phyloP scores from a whole-genome alignment of 2,113 vertebrate genomes.

The Xiphias gladius region DNA sequence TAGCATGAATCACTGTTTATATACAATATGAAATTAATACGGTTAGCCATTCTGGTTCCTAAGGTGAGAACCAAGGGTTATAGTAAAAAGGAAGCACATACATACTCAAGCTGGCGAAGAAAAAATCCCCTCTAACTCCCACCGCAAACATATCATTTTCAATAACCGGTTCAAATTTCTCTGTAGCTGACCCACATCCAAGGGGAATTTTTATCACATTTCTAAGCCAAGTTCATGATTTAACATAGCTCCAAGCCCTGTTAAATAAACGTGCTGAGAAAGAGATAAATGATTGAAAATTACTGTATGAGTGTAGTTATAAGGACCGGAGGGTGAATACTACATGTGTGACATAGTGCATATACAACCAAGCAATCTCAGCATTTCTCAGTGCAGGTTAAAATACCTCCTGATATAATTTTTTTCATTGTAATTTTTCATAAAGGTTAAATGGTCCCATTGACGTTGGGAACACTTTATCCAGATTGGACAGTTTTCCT shows the following conservation, averaged over 20 bases:
- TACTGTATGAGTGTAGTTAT: slow-evolving; percentile 5
- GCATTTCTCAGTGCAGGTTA: background rate
- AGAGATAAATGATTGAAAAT: slow-evolving; percentile 50
- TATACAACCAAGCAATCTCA: slow-evolving; percentile 18
- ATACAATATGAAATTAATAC: slow-evolving; percentile 20
- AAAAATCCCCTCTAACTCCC: slow-evolving; percentile 13
- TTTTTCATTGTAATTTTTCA: too few species aligned
- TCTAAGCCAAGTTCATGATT: slow-evolving; percentile 47
- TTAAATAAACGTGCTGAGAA: slow-evolving; percentile 32
- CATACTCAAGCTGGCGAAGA: background rate
- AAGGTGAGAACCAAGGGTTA: slow-evolving; percentile 14
- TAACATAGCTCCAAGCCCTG: slow-evolving; percentile 14
- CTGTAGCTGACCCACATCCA: slow-evolving; percentile 37
- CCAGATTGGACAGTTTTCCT: background rate
- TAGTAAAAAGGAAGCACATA: slow-evolving; percentile 3
- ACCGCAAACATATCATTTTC: slow-evolving; percentile 26
- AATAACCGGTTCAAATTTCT: slow-evolving; percentile 49
- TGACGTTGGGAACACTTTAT: background rate
- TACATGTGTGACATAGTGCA: background rate
- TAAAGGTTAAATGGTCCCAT: too few species aligned
- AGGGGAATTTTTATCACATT: slow-evolving; percentile 21
- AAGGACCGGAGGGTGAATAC: slow-evolving; percentile 26
- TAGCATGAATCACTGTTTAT: slow-evolving; percentile 21
- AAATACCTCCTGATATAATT: background rate
- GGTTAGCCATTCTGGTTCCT: slow-evolving; percentile 1